These are phyloP conservation scores for Triops cancriformis DNA, from an alignment of 1,140 invertebrate species.

Conservation along the genomic window DNA sequence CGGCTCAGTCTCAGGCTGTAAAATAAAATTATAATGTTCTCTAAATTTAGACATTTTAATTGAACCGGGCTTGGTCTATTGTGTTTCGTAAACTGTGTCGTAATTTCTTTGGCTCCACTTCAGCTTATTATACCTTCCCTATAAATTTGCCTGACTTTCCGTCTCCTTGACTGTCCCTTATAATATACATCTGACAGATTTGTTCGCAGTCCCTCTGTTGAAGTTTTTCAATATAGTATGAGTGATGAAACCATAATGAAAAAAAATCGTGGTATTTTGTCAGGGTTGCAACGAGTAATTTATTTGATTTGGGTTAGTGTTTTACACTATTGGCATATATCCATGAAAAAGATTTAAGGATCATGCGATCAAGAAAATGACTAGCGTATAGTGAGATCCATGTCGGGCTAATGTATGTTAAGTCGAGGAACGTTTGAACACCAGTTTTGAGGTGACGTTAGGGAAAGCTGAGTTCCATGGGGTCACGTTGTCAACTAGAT, in stretches of 20 bases:
- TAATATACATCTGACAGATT: no score
- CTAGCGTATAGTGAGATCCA: no score
- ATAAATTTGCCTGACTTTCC: not conserved
- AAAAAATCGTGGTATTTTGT: not conserved
- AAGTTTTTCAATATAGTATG: constrained; percentile 11
- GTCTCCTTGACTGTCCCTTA: not conserved
- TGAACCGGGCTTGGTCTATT: not conserved
- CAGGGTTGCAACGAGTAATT: not conserved
- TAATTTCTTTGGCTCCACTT: not conserved
- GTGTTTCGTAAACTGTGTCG: not conserved
- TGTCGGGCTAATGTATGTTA: no score
- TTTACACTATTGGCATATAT: not conserved
- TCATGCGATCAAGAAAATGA: no score
- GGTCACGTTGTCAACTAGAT: not conserved
- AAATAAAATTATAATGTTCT: not conserved
- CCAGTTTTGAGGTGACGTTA: no score
- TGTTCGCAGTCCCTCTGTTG: not conserved
- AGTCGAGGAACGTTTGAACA: no score
- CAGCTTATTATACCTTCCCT: not conserved
- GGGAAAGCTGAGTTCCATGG: no score
- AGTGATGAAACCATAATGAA: not conserved
- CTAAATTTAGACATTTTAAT: not conserved
- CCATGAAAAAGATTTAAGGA: not conserved
- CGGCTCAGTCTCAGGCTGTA: not conserved
- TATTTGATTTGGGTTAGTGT: not conserved